Evolutionary conservation across 2,797 vertebrate species (phyloP), one percentile per base, ranked within the genome.

Genomic region (Echiichthys vipera): DNA sequence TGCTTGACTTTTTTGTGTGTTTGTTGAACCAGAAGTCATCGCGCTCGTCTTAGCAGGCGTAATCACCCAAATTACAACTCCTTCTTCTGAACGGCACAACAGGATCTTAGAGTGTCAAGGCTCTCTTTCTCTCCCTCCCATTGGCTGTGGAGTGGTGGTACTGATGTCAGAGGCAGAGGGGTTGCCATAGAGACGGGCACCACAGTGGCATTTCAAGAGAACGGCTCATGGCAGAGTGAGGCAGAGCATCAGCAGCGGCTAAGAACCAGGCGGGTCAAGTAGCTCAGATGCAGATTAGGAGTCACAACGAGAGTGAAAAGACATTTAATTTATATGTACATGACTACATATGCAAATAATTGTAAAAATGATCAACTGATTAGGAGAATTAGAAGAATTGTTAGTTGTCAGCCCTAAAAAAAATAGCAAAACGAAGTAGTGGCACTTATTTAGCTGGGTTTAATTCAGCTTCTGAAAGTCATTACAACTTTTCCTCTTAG

Each of bases 121-220:
- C 84, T 77, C 77, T 86, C 49, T 43, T 77, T 86, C 84, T 78
- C 74, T 78, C 34, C 12, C 34, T 36, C 81, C 83, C 78, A 84
- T 89, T 92, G 91, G 91, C 88, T 88, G 77, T 22, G 54, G 71
- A 89, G 86, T 62, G 74, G 64, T 76, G 74, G 66, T 85, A 68
- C 85, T 93, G 92, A 93, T 92, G 93, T 93, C 94, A 94, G 88
- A 88, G 83, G 88, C 78, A 90, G 91, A 89, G 76, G 50, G 70
- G 94, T 94, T 95, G 88, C 92, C 85, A 89, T 92, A 90, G 94
- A 84, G 87, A 95, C 68, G 77, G 73, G 90, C 74, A 73, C 90
- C 86, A 89, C 82, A 53, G 91, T 91, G 90, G 87, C 85, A 88
- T 92, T 93, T 92, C 49, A 68, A 90, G 89, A 88, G 86, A 86